Evolutionary conservation across 1,140 invertebrate species (phyloP), one percentile per base, ranked within the genome.

Genomic region (Copidosoma floridanum): DNA sequence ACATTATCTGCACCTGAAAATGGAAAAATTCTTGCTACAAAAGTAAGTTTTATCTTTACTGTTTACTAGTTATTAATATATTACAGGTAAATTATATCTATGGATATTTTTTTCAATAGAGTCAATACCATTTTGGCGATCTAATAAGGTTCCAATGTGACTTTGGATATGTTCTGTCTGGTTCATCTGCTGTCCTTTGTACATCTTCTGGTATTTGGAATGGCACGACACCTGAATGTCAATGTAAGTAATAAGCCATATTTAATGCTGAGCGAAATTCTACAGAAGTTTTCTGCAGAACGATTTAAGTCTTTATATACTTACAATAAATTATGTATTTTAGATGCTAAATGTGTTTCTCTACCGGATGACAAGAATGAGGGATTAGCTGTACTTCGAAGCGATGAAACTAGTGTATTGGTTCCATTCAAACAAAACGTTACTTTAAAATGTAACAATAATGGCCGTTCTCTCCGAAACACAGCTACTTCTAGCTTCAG

Each of bases 161-260:
- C 68, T 97, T 98, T 78, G 97, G 96, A 12, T 97, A 94, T 74
- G 89, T 96, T 6, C 88, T 97, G 83, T 85, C 88, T 64, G 95
- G 95, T 47, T 87, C 89, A 44, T 85, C 89, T 2, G 86, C 89
- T 23, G 80, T 98, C 3, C 81, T 92, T 38, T 99, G 97, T 78
- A 91, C 90, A 5, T 93, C 93, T 32, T 89, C 86, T 79, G 96
- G 95, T 48, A 84, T 84, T 32, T 99, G 96, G 96, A 97, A 98
- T 79, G 93, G 93, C 68, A 90, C 92, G 18, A 86, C 90, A 29
- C 96, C 96, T 4, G 89, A 92, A 80, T 98, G 95, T 78, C 88
- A 93, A 84, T 93, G 90, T 93, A 84, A 86, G 85, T 82, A 10
- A 27, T 29, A 26, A 10, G 46, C 37, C n/a, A n/a, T n/a, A n/a